Conservation (phyloP, 2,888 invertebrate genomes). For the Melikaiella ostensackeni region DNA sequence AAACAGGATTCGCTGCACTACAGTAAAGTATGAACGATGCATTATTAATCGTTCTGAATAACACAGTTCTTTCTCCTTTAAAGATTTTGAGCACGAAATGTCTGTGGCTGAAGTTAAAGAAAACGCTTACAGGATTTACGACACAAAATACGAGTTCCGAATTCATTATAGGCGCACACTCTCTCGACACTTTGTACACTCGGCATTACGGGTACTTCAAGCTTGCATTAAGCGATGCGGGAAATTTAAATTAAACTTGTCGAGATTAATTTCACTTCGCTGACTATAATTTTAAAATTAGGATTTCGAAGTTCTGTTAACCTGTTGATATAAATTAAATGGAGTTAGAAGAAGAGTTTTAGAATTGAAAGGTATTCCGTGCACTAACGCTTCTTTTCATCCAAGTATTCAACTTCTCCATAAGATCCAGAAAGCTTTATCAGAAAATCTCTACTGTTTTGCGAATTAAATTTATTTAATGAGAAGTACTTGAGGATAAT, state of each 20-base stretch:
- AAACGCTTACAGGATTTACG: slow-evolving; percentile 11
- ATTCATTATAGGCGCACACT: slow-evolving; percentile 24
- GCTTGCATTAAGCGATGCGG: background rate
- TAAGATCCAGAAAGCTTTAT: background rate
- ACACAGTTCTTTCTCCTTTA: background rate
- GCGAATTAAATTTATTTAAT: background rate
- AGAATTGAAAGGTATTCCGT: background rate
- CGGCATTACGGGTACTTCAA: background rate
- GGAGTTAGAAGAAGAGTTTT: background rate
- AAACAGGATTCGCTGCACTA: background rate
- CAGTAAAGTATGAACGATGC: slow-evolving; percentile 7
- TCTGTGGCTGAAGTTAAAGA: slow-evolving; percentile 25
- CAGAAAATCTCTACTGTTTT: background rate
- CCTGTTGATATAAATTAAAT: slow-evolving; percentile 31
- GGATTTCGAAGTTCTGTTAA: background rate
- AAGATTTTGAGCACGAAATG: slow-evolving; percentile 15
- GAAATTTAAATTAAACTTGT: slow-evolving; percentile 32
- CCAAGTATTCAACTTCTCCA: background rate
- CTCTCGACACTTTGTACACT: background rate
- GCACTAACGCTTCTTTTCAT: background rate
- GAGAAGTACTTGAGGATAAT: background rate
- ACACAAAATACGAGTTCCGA: slow-evolving; percentile 34
- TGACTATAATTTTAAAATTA: slow-evolving; percentile 9
- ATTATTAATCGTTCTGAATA: slow-evolving; percentile 2
- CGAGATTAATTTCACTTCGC: slow-evolving; percentile 20